Evolutionary conservation across 2,888 invertebrate species (phyloP).

Genomic region (Lepidocyrtoides sp.): DNA sequence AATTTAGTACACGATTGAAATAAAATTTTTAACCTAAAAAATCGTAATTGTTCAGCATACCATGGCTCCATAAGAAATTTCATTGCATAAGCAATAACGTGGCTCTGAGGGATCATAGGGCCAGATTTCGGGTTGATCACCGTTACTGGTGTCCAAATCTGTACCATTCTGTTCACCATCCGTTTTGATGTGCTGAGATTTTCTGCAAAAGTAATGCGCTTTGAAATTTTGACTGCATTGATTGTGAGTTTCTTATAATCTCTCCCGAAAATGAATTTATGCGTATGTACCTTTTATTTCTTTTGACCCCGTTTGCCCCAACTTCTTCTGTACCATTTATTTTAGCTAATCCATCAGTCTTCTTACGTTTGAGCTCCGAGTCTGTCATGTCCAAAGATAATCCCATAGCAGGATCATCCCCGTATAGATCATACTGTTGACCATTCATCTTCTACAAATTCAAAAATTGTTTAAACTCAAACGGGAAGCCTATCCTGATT

Average conservation of each 20-base stretch:
- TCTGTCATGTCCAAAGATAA: constrained; percentile 71
- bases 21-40: background rate
- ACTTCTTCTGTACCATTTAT: constrained; percentile 58
- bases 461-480: background rate
- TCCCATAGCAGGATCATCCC: constrained; percentile 51
- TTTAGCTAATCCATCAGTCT: constrained; percentile 72
- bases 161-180: constrained; percentile 42
- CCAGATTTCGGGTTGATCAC: constrained; percentile 66
- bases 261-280: background rate
- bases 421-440: constrained; percentile 60
- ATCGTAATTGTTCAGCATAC: constrained; percentile 98
- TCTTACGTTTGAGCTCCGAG: constrained; percentile 77
- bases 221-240: too few relatives aligned
- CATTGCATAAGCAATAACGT: constrained; percentile 97
- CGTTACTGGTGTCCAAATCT: constrained; percentile 61
- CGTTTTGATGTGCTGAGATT: constrained; percentile 65
- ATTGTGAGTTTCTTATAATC: too few relatives aligned
- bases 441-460: constrained; percentile 54
- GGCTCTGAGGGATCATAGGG: constrained; percentile 91
- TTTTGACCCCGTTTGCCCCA: constrained; percentile 61
- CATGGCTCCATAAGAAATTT: constrained; percentile 95
- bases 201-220: constrained; percentile 40
- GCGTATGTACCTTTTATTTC: constrained; percentile 62
- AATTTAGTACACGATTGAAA: too few relatives aligned
- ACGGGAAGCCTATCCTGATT: too few relatives aligned